These are phyloP conservation scores for Gorilla gorilla DNA, from an alignment of 2,113 vertebrate genomes.

Conservation along the genomic window DNA sequence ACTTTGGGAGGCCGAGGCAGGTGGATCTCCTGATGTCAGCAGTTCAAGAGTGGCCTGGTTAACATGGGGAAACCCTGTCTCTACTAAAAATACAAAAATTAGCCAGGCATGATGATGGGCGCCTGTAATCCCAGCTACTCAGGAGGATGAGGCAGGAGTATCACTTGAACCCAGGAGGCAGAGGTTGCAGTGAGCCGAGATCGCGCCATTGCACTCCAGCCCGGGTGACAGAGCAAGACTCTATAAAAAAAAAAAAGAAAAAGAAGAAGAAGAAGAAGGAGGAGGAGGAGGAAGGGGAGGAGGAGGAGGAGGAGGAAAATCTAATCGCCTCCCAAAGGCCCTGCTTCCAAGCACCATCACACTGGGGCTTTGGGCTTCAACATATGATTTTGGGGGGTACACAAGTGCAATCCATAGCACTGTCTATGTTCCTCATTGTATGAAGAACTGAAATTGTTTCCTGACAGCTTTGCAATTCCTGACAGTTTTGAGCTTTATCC, in stretches of 20 bases:
- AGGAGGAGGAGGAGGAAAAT: too few relatives aligned
- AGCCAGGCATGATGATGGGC: too few relatives aligned
- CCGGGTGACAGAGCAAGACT: neutral
- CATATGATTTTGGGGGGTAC: neutral
- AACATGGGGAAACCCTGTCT: neutral
- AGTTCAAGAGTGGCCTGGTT: neutral
- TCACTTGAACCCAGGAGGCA: neutral
- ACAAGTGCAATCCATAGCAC: neutral
- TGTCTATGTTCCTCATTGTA: accelerated
- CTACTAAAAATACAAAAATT: neutral
- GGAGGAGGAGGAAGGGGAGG: too few relatives aligned
- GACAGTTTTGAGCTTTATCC: neutral
- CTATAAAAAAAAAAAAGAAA: neutral
- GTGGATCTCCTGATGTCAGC: neutral
- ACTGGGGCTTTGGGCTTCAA: too few relatives aligned
- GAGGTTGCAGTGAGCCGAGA: neutral
- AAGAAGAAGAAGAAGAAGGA: too few relatives aligned
- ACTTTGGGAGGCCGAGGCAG: neutral
- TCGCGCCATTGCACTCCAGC: neutral
- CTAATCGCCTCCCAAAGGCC: neutral
- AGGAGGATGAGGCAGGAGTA: neutral
- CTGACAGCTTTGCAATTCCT: neutral
- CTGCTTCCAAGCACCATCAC: neutral
- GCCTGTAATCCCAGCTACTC: neutral
- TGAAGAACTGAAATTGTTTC: accelerated